Conservation (phyloP, 2,888 invertebrate genomes). For the Punctoribates punctum region DNA sequence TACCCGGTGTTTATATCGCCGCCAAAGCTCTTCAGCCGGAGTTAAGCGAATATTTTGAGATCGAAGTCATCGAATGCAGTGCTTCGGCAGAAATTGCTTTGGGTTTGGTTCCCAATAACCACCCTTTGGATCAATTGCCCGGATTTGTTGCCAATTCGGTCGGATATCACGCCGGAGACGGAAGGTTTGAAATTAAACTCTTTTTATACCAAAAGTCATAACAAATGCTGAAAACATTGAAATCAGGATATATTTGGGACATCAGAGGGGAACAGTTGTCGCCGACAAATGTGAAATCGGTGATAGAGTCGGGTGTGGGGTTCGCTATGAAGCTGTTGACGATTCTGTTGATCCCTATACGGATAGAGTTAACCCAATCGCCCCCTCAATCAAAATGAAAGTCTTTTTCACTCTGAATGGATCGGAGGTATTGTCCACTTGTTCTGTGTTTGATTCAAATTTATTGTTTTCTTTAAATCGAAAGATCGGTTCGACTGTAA, state of each 20-base stretch:
- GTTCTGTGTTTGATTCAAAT: neutral
- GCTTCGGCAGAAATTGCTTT: constrained; percentile 52
- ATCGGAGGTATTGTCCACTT: constrained; percentile 53
- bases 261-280: constrained; percentile 53
- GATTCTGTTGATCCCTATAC: constrained; percentile 16
- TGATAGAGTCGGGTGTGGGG: constrained; percentile 56
- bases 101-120: constrained; percentile 54
- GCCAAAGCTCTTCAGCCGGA: constrained; percentile 52
- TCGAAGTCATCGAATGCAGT: constrained; percentile 54
- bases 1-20: constrained; percentile 54
- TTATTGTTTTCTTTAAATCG: constrained; percentile 17
- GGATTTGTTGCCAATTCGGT: constrained; percentile 55
- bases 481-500: constrained; percentile 47
- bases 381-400: constrained; percentile 24
- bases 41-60: constrained; percentile 53
- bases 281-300: constrained; percentile 54
- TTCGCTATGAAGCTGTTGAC: constrained; percentile 51
- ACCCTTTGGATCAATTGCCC: constrained; percentile 55
- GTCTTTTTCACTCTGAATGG: constrained; percentile 57
- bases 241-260: constrained; percentile 51
- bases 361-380: neutral
- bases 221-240: neutral
- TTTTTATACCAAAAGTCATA: neutral
- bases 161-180: constrained; percentile 56
- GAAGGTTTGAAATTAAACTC: constrained; percentile 51